phyloP scores from a whole-genome alignment of 1,140 invertebrate genomes.

The Protaetia brevitarsis region DNA sequence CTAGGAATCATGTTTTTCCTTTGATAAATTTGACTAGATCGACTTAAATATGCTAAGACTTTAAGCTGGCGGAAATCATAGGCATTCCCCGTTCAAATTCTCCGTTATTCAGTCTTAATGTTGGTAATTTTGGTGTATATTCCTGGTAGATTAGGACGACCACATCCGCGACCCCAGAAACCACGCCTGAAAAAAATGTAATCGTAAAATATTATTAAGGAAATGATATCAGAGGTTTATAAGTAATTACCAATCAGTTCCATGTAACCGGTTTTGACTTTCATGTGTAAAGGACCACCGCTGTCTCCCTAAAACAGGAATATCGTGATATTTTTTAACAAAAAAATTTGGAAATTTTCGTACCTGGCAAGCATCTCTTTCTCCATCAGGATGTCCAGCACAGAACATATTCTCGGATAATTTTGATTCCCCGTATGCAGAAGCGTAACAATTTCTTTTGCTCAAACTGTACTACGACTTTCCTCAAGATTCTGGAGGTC shows the following conservation, averaged over 20 bases:
- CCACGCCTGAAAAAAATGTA: no score
- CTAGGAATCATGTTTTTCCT: no score
- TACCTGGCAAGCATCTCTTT: conserved; percentile 72
- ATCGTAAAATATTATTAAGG: no score
- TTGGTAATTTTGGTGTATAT: conserved; percentile 71
- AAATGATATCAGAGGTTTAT: no score
- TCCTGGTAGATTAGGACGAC: conserved; percentile 68
- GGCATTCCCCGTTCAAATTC: conserved; percentile 53
- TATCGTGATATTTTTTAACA: conserved; percentile 16
- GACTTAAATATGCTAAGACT: no score
- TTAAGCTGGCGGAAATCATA: conserved; percentile 52
- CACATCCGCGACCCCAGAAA: conserved; percentile 77
- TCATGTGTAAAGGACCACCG: conserved; percentile 55
- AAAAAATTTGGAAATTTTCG: conserved; percentile 29
- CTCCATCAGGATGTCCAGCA: conserved; percentile 67
- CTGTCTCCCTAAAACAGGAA: conserved; percentile 52
- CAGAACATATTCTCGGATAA: conserved; percentile 76
- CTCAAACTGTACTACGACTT: conserved; percentile 60
- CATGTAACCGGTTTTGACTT: conserved; percentile 47
- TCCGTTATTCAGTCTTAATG: conserved; percentile 64
- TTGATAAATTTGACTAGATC: no score
- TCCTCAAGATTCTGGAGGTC: conserved; percentile 57
- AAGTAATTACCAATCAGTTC: conserved; percentile 57
- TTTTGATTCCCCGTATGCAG: conserved; percentile 54
- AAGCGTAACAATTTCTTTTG: conserved; percentile 53